phyloP scores from a whole-genome alignment of 2,888 invertebrate genomes.

The Lathronympha strigana region DNA sequence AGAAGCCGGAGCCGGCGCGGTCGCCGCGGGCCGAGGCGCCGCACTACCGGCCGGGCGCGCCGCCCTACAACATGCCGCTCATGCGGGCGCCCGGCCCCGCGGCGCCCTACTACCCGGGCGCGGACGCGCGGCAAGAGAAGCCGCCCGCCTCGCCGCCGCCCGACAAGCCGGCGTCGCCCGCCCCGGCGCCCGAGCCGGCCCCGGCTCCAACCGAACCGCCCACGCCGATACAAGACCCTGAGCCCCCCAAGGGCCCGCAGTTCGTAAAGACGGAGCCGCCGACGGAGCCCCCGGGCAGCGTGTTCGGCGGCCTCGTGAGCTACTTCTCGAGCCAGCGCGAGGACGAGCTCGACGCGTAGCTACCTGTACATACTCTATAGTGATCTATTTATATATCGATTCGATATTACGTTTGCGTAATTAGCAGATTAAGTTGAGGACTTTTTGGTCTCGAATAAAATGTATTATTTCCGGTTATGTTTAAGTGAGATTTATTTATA shows the following conservation, averaged over 20 bases:
- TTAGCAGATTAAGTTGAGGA: constrained; percentile 63
- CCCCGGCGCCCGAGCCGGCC: constrained; percentile 22
- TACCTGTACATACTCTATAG: constrained; percentile 34
- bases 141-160: constrained; percentile 7
- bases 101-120: constrained; percentile 16
- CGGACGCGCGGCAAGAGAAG: background rate
- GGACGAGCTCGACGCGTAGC: constrained; percentile 90
- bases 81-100: constrained; percentile 1
- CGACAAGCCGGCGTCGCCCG: constrained; percentile 22
- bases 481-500: constrained; percentile 84
- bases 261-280: constrained; percentile 45
- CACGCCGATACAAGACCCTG: constrained; percentile 46
- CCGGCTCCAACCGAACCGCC: constrained; percentile 32
- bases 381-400: constrained; percentile 49
- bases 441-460: constrained; percentile 81
- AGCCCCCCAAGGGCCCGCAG: constrained; percentile 33
- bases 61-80: constrained; percentile 19
- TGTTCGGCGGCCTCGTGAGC: constrained; percentile 95
- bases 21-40: constrained; percentile 40
- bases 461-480: constrained; percentile 80
- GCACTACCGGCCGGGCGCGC: constrained; percentile 35
- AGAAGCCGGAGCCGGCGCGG: background rate
- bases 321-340: constrained; percentile 96
- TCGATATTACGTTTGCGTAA: constrained; percentile 63
- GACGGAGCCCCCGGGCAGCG: constrained; percentile 86